phyloP scores from a whole-genome alignment of 2,888 invertebrate species.

The Tenthredo notha region DNA sequence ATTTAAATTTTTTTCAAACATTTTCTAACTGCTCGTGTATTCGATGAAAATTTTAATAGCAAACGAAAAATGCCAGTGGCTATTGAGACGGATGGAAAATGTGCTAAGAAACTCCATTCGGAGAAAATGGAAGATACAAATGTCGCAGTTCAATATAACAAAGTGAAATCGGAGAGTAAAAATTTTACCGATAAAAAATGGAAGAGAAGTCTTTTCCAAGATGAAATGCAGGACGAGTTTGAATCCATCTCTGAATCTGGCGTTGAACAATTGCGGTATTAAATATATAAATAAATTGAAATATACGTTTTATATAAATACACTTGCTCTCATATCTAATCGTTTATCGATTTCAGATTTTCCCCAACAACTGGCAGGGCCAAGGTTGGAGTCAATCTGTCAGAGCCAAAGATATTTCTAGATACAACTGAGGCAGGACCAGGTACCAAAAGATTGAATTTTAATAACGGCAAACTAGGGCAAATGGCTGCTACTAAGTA shows the following conservation, averaged over 20 bases:
- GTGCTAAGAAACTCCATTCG: background rate
- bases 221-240: background rate
- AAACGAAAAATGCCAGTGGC: background rate
- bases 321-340: background rate
- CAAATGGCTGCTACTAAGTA: slow-evolving; percentile 54
- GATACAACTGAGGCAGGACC: background rate
- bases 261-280: slow-evolving; percentile 31
- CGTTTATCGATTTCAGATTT: slow-evolving; percentile 42
- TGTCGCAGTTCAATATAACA: background rate
- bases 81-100: background rate
- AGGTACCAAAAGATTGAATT: background rate
- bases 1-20: background rate
- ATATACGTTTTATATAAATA: background rate
- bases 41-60: slow-evolving; percentile 18
- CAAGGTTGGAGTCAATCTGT: background rate
- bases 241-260: slow-evolving; percentile 8
- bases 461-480: background rate
- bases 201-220: slow-evolving; percentile 29
- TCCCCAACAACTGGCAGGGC: slow-evolving; percentile 17
- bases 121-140: background rate
- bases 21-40: background rate
- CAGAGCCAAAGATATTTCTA: background rate
- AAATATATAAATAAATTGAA: background rate
- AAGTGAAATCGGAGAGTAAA: background rate
- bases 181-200: slow-evolving; percentile 5